Percentiles rank a stretch among this genome's conserved stretches.
Conservation (phyloP, 2,797 vertebrate species). For the Ptychobarbus kaznakovi region DNA sequence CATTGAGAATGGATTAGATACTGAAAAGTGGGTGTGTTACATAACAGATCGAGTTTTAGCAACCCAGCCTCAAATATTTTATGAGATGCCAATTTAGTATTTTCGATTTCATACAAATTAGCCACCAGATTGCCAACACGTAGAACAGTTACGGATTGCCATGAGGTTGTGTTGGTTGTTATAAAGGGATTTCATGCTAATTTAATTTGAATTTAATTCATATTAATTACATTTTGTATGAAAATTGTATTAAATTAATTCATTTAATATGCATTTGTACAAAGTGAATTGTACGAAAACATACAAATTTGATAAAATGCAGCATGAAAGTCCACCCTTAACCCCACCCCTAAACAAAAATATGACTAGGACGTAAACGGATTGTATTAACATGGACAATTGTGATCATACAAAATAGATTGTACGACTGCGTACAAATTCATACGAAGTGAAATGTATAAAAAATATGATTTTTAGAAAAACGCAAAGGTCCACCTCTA, state of each 20-base stretch:
- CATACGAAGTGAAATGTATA: not conserved
- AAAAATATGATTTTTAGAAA: not conserved
- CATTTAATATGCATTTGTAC: not conserved
- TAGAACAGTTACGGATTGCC: not conserved
- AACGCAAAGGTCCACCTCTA: not conserved
- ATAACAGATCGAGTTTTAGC: not conserved
- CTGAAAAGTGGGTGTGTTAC: not conserved
- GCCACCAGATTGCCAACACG: not conserved
- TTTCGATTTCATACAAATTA: not conserved
- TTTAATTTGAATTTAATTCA: not conserved
- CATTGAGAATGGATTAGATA: not conserved
- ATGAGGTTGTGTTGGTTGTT: not conserved
- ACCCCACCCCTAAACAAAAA: not conserved
- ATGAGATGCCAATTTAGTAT: not conserved
- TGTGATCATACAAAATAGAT: not conserved
- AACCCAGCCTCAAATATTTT: not conserved
- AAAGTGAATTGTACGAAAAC: not conserved
- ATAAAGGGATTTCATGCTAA: not conserved
- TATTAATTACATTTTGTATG: not conserved
- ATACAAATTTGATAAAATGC: not conserved
- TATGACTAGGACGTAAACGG: not conserved
- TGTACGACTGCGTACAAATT: not conserved
- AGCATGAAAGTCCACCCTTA: not conserved
- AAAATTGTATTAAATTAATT: not conserved
- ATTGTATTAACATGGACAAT: not conserved